Evolutionary conservation across 2,113 vertebrate species (phyloP).

Genomic region (Heloderma charlesbogerti): DNA sequence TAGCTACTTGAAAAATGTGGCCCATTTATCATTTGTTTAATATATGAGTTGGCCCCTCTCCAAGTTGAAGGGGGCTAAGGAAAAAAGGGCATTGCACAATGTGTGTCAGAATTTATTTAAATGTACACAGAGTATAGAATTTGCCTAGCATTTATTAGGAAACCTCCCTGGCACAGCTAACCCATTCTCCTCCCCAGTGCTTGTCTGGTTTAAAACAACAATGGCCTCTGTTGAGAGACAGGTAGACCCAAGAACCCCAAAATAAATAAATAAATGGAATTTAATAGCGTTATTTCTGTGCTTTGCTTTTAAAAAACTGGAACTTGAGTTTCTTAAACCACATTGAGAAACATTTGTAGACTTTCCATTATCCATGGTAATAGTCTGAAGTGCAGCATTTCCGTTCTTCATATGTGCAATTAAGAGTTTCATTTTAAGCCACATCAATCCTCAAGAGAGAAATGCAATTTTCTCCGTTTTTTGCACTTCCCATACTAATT

Average conservation of each 20-base stretch:
- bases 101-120: background rate
- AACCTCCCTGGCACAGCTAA: background rate
- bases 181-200: background rate
- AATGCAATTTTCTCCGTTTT: conserved; percentile 47
- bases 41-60: background rate
- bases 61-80: background rate
- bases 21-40: background rate
- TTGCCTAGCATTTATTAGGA: background rate
- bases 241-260: background rate
- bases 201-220: background rate
- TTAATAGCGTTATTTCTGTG: conserved; percentile 30
- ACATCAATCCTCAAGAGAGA: conserved; percentile 36
- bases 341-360: conserved; percentile 35
- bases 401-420: conserved; percentile 54
- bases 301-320: conserved; percentile 39
- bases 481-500: conserved; percentile 38
- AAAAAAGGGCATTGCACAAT: background rate
- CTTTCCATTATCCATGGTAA: conserved; percentile 38
- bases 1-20: background rate
- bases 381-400: conserved; percentile 50
- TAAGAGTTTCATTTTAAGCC: conserved; percentile 54
- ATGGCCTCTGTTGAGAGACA: background rate
- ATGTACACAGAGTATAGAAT: background rate
- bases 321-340: conserved; percentile 1
- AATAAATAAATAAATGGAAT: background rate